These are phyloP conservation scores for Gymnoscopelus braueri DNA, from an alignment of 2,797 vertebrate species.

Conservation along the genomic window DNA sequence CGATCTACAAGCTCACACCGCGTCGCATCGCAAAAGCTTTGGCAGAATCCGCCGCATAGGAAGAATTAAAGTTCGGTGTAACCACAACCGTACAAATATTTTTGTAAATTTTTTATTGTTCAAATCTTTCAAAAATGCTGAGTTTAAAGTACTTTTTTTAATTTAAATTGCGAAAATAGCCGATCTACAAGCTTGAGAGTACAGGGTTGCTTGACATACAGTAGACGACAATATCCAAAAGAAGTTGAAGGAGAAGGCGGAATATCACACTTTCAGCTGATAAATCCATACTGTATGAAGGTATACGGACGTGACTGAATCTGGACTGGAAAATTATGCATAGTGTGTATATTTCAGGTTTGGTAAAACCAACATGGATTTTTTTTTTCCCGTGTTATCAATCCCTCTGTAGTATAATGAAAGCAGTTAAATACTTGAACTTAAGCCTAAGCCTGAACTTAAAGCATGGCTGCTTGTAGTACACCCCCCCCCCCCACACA, in stretches of 20 bases:
- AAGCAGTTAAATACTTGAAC: conserved; percentile 73
- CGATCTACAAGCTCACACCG: no score
- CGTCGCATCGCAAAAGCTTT: no score
- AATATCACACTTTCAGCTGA: conserved; percentile 24
- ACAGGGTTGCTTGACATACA: no score
- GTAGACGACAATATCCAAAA: conserved; percentile 17
- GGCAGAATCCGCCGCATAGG: no score
- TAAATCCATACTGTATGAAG: conserved; percentile 6
- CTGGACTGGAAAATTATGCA: conserved; percentile 41
- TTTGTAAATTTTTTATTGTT: no score
- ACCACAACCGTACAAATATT: no score
- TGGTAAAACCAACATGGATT: conserved; percentile 44
- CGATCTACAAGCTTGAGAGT: no score
- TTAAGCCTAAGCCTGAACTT: conserved; percentile 78
- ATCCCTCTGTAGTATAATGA: conserved; percentile 61
- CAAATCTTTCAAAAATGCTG: no score
- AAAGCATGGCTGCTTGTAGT: conserved; percentile 65
- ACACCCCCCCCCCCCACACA: conserved; percentile 49
- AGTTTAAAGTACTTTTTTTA: no score
- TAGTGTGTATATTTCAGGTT: conserved; percentile 36
- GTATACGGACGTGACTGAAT: conserved; percentile 30
- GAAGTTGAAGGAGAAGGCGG: conserved; percentile 18
- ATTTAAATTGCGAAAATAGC: no score
- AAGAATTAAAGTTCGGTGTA: no score
- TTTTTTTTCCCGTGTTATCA: conserved; percentile 66